Base-by-base conservation (phyloP, 2,797 vertebrate genomes). In the Myiotriccus ornatus region DNA sequence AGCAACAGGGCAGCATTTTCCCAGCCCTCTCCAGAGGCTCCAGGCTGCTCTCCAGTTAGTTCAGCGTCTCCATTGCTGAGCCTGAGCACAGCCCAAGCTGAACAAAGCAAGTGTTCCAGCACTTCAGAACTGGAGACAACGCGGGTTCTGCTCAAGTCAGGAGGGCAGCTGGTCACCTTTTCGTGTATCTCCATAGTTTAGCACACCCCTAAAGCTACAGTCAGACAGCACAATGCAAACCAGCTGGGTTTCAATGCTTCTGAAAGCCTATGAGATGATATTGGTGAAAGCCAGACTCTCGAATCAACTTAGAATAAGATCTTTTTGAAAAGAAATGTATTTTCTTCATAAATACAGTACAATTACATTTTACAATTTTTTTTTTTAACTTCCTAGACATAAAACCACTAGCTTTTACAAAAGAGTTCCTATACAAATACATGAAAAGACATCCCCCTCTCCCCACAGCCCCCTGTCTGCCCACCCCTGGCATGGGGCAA, bases 271-370 rank as follows among this genome's bases (percentile, higher is more conserved):
- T 1, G 8, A 69, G 77, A 30, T 23, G 44, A 30, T 14, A 23
- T 1, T 25, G 34, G 43, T 67, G 44, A 6, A 91, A 94, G 65
- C 49, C 89, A 90, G 81, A 96, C 82, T 84, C 78, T 37, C 57
- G 46, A 83, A 89, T 30, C 90, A 93, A 67, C 57, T 93, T 53
- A 14, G 53, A 62, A 8, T 16, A 53, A 67, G 34, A 32, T 85
- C 63, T 97, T 96, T 97, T 95, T 70, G 75, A 86, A 97, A 96
- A 97, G 75, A 95, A 92, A 92, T 96, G 95, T 96, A 96, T 97
- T 97, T 97, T 96, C 94, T 96, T 96, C 96, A 97, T 97, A 97
- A 97, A 97, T 97, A 97, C 94, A 97, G 91, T 96, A 97, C 96
- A 97, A 91, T 96, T 96, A 96, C 94, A 96, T 93, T 96, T 93